phyloP scores from a whole-genome alignment of 2,888 invertebrate species.

The Malthinus flaveolus region DNA sequence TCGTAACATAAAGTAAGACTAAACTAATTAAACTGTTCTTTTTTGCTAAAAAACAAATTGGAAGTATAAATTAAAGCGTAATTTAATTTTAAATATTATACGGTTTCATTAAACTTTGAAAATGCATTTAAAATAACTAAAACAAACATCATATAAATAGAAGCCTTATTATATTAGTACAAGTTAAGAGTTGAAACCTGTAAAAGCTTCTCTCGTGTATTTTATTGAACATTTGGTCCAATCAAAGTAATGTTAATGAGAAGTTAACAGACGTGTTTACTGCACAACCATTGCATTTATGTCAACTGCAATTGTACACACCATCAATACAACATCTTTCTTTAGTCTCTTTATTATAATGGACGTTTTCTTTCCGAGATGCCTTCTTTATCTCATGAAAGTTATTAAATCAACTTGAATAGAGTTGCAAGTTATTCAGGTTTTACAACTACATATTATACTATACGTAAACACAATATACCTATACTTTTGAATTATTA shows the following conservation, averaged over 20 bases:
- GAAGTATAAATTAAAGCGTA: too few relatives aligned
- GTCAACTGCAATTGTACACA: slow-evolving; percentile 37
- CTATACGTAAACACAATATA: too few relatives aligned
- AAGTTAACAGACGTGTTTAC: slow-evolving; percentile 37
- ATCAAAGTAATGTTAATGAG: slow-evolving; percentile 38
- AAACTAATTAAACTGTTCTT: too few relatives aligned
- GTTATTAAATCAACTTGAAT: slow-evolving; percentile 18
- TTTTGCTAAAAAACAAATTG: too few relatives aligned
- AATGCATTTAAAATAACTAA: too few relatives aligned
- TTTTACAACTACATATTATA: slow-evolving; percentile 7
- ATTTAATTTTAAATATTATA: not conserved
- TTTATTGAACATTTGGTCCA: slow-evolving; percentile 28
- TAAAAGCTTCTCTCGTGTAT: slow-evolving; percentile 14
- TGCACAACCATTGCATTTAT: slow-evolving; percentile 39
- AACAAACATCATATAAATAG: not conserved
- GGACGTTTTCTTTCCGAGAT: slow-evolving; percentile 3
- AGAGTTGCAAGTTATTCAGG: slow-evolving; percentile 6
- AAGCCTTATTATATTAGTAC: slow-evolving; percentile 5
- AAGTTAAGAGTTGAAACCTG: slow-evolving; percentile 8
- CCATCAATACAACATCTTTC: slow-evolving; percentile 40
- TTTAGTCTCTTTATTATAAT: slow-evolving; percentile 18
- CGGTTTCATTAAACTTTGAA: not conserved
- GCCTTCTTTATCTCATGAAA: slow-evolving; percentile 9
- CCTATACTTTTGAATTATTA: not conserved
- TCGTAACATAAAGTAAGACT: too few relatives aligned